Evolutionary conservation across 2,113 vertebrate species (phyloP).

Genomic region (Podarcis raffonei): DNA sequence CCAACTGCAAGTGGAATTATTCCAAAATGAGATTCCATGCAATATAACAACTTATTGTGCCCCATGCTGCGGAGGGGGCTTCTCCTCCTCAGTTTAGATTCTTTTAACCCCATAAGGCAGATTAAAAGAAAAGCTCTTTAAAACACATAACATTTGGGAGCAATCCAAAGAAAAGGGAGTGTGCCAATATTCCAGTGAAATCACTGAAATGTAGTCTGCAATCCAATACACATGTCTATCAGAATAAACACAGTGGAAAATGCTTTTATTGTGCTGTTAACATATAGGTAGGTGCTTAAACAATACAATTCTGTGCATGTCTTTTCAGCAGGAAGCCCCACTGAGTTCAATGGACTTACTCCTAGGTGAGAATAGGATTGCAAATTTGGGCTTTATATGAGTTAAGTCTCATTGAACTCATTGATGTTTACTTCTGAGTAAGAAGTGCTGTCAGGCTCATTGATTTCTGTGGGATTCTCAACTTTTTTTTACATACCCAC

Average conservation of each 20-base stretch:
- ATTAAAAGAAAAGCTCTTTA: not conserved
- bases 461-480: not conserved
- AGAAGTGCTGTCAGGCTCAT: not conserved
- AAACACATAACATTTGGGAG: not conserved
- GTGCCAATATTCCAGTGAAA: not conserved
- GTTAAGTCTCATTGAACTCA: too few relatives aligned
- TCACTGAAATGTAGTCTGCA: not conserved
- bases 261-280: not conserved
- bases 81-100: not conserved
- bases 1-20: not conserved
- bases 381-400: too few relatives aligned
- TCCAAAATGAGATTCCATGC: constrained; percentile 6
- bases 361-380: too few relatives aligned
- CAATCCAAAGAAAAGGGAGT: not conserved
- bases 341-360: too few relatives aligned
- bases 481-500: not conserved
- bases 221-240: not conserved
- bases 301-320: not conserved
- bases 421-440: too few relatives aligned
- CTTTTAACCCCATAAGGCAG: not conserved
- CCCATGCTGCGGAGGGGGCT: not conserved
- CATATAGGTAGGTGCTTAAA: not conserved
- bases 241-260: not conserved
- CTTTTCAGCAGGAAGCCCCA: too few relatives aligned
- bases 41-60: not conserved